Conservation (phyloP, 2,888 invertebrate genomes). For the Caenorhabditis doughertyi region DNA sequence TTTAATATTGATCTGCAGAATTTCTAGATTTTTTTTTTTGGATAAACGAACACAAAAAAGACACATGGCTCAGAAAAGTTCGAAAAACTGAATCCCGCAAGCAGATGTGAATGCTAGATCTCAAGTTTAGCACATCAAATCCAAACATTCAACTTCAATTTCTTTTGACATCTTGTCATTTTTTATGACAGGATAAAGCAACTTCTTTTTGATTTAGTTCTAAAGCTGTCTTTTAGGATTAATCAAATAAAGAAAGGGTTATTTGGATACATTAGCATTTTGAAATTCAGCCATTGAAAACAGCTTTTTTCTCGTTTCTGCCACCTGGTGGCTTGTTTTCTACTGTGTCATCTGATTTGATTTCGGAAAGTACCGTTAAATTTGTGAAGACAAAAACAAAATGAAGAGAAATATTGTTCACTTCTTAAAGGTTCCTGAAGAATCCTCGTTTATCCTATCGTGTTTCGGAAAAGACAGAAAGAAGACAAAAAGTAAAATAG, state of each 20-base stretch:
- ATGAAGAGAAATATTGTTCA: slow-evolving; percentile 5
- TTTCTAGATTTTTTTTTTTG: not conserved
- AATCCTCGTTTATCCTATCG: slow-evolving; percentile 10
- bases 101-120: slow-evolving; percentile 38
- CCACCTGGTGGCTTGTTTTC: not conserved
- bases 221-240: not conserved
- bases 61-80: slow-evolving; percentile 33
- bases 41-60: slow-evolving; percentile 14
- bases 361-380: not conserved
- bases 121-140: slow-evolving; percentile 31
- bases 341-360: not conserved
- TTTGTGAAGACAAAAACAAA: not conserved
- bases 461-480: slow-evolving; percentile 18
- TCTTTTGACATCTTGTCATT: slow-evolving; percentile 17
- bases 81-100: slow-evolving; percentile 9
- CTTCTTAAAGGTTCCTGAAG: not conserved
- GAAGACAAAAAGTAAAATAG: slow-evolving; percentile 24
- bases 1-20: not conserved
- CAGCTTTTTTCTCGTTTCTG: not conserved
- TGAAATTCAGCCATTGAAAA: too few species aligned
- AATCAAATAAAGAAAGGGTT: too few species aligned
- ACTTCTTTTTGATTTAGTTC: not conserved
- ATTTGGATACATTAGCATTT: too few species aligned
- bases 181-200: not conserved
- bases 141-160: slow-evolving; percentile 31